These are phyloP conservation scores for Pomacea maculata DNA, from an alignment of 1,140 invertebrate genomes.

Conservation along the genomic window DNA sequence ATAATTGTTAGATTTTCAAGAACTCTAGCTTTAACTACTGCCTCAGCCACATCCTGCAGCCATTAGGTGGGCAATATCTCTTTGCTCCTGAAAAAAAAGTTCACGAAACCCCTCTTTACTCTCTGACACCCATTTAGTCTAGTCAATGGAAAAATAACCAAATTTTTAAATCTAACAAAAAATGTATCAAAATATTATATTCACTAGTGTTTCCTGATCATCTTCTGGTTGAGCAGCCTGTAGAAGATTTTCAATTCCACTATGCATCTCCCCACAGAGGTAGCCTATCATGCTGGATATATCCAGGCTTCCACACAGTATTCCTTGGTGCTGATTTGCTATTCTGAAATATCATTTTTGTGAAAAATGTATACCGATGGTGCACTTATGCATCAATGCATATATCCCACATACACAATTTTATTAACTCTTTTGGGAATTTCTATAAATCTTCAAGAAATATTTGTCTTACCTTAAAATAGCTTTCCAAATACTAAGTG, in stretches of 20 bases:
- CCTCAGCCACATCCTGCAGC: background rate
- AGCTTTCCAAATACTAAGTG: conserved; percentile 57
- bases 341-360: conserved; percentile 26
- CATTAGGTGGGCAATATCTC: background rate
- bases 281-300: conserved; percentile 39
- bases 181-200: background rate
- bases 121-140: too few relatives aligned
- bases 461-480: conserved; percentile 43
- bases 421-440: background rate
- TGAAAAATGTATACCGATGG: background rate
- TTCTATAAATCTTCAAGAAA: conserved; percentile 1
- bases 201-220: conserved; percentile 38
- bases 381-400: too few relatives aligned
- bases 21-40: background rate
- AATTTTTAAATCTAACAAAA: background rate
- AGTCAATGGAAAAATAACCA: background rate
- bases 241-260: conserved; percentile 40
- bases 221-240: conserved; percentile 36
- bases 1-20: background rate
- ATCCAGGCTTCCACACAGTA: conserved; percentile 36
- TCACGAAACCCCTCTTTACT: too few relatives aligned
- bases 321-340: conserved; percentile 34
- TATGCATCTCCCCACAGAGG: conserved; percentile 42
- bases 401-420: background rate
- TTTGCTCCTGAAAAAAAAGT: background rate